Base-by-base conservation (phyloP, 30 jellyfish, hydroid and myxozoan genomes). In the Chrysaora quinquecirrha region DNA sequence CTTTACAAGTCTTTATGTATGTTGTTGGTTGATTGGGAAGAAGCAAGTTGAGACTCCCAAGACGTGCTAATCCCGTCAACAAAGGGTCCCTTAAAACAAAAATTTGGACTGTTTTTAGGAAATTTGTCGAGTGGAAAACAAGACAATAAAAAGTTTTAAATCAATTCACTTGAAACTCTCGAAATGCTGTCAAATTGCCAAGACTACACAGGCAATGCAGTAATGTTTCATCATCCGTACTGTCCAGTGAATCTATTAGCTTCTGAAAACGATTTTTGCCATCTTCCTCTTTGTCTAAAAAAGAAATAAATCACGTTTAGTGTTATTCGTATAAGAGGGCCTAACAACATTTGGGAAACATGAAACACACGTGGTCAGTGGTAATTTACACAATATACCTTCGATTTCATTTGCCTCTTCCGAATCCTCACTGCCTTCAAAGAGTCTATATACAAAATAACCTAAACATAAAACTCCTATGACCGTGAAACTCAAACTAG, bases 141-240 rank as follows among this genome's bases (percentile, higher is more conserved):
- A n/a, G n/a, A n/a, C n/a, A 38, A 38, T 14, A 38, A 38, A 38
- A 38, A 3, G 14, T 38, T 38, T 14, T 38, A 38, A 38, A 14
- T 38, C 6, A 38, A 38, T 38, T 14, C 14, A 82, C 92, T 58
- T 82, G 92, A 60, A 82, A 82, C 62, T 82, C 92, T 30, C 34
- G 69, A 58, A 82, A 82, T 66, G 92, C 92, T 0, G 92, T 82
- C 2, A 82, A 75, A 34, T 69, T 82, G 35, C 92, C 85, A 50
- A 82, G 92, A 7, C 64, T 82, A 1, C 29, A 32, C 6, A 82
- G 71, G 1, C 85, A 38, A 69, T 29, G 24, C 28, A 34, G 73
- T n/a, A 82, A 23, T 0, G 70, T 35, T 1, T 29, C 38, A 29
- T 82, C 85, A 22, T 69, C 78, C 10, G 23, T 30, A 28, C 74